Conservation (phyloP, 2,797 vertebrate species). For the Harpagifer antarcticus region DNA sequence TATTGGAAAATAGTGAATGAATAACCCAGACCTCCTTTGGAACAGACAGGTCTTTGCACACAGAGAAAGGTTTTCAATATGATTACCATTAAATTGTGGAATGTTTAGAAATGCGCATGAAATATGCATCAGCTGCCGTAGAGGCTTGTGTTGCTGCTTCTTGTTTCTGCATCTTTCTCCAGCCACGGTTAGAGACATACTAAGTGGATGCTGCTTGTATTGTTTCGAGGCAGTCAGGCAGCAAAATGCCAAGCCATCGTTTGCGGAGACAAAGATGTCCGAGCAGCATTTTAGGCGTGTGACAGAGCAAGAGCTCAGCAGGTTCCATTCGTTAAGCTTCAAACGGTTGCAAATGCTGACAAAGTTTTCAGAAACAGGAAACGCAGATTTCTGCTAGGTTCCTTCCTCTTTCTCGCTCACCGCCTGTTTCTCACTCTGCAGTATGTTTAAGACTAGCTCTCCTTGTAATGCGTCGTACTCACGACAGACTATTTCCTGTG, state of each 20-base stretch:
- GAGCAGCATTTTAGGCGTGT: slow-evolving; percentile 45
- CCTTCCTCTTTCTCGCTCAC: slow-evolving; percentile 68
- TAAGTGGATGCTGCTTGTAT: slow-evolving; percentile 33
- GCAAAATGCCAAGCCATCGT: slow-evolving; percentile 55
- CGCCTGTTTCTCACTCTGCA: slow-evolving; percentile 41
- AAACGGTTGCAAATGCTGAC: slow-evolving; percentile 72
- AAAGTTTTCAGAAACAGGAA: slow-evolving; percentile 84
- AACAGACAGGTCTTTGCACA: neutral
- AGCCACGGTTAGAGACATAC: slow-evolving; percentile 17
- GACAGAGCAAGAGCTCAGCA: slow-evolving; percentile 62
- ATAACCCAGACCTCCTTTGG: slow-evolving; percentile 4
- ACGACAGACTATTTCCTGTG: slow-evolving; percentile 61
- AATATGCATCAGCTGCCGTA: slow-evolving; percentile 42
- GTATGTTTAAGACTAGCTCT: slow-evolving; percentile 65
- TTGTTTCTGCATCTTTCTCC: slow-evolving; percentile 21
- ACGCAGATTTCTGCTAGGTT: slow-evolving; percentile 75
- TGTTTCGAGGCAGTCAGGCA: slow-evolving; percentile 49
- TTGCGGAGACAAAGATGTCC: slow-evolving; percentile 63
- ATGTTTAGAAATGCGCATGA: slow-evolving; percentile 32
- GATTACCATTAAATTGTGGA: slow-evolving; percentile 33
- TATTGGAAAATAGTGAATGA: slow-evolving; percentile 46
- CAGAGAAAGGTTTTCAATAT: slow-evolving; percentile 34
- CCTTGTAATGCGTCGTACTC: slow-evolving; percentile 59
- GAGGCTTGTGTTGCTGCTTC: neutral
- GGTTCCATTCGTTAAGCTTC: slow-evolving; percentile 61